These are phyloP conservation scores for Liparis tanakae DNA, from an alignment of 2,797 vertebrate genomes.

Conservation along the genomic window DNA sequence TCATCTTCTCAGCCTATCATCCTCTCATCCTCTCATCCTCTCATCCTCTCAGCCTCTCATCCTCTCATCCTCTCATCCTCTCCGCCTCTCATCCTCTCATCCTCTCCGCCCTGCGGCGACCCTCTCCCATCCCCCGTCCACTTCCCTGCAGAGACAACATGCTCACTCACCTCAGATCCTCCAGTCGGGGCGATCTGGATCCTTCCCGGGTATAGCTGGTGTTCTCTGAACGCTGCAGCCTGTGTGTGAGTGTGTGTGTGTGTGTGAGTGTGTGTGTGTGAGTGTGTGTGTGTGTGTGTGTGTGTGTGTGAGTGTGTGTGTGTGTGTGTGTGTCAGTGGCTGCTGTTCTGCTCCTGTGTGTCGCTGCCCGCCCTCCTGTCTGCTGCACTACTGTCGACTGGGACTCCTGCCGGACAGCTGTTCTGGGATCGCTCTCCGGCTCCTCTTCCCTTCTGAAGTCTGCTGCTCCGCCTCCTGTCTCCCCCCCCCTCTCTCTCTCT, in stretches of 20 bases:
- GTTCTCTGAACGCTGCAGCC: conserved; percentile 41
- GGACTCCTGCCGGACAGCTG: conserved; percentile 85
- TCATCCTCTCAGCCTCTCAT: no score
- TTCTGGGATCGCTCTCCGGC: conserved; percentile 81
- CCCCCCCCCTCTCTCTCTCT: conserved; percentile 35
- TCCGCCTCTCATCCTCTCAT: no score
- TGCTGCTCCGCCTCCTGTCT: conserved; percentile 73
- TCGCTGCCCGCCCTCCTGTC: conserved; percentile 65
- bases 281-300: conserved; percentile 30
- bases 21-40: no score
- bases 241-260: neutral
- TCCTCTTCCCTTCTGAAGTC: conserved; percentile 76
- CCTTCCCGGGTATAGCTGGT: conserved; percentile 31
- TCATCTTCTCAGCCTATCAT: no score
- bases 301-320: conserved; percentile 11
- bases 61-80: no score
- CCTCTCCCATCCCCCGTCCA: neutral
- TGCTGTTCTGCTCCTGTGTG: conserved; percentile 64
- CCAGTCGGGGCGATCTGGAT: conserved; percentile 30
- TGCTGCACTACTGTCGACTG: conserved; percentile 71
- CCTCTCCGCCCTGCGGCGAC: neutral
- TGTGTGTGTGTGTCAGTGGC: conserved; percentile 52
- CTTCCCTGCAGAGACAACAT: conserved; percentile 1
- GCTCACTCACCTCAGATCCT: conserved; percentile 67
- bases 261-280: conserved; percentile 19